Conservation (phyloP, 2,888 invertebrate genomes). For the Macroteleia sp. region DNA sequence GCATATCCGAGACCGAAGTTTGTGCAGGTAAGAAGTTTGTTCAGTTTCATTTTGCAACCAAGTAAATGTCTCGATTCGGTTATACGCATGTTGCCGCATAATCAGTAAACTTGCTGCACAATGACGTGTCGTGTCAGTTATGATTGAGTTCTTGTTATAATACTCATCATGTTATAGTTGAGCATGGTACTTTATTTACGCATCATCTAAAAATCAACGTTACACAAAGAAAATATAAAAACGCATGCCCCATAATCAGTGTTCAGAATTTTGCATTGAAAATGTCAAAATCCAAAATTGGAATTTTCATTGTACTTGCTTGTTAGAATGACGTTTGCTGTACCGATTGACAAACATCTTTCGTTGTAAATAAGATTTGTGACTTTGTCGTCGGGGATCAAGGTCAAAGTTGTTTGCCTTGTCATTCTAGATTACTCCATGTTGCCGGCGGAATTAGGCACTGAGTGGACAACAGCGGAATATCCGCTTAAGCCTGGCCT, state of each 20-base stretch:
- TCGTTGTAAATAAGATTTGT: too few relatives aligned
- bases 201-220: too few relatives aligned
- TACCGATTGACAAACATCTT: too few relatives aligned
- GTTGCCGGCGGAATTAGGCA: constrained; percentile 73
- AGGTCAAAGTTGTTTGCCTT: too few relatives aligned
- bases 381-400: too few relatives aligned
- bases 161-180: background rate
- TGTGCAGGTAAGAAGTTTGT: constrained; percentile 56
- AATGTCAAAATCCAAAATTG: background rate
- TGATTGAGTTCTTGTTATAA: background rate
- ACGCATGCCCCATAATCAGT: constrained; percentile 3
- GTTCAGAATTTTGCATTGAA: constrained; percentile 10
- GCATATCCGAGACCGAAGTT: too few relatives aligned
- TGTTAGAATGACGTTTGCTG: constrained; percentile 59
- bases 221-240: too few relatives aligned
- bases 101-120: constrained; percentile 30
- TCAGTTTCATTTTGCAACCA: constrained; percentile 33
- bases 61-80: constrained; percentile 13
- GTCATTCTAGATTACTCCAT: constrained; percentile 81
- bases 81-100: constrained; percentile 29
- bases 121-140: constrained; percentile 4
- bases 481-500: constrained; percentile 78
- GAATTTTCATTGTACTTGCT: constrained; percentile 19
- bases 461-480: constrained; percentile 77
- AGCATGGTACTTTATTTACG: constrained; percentile 37